Conservation (phyloP, 2,888 invertebrate genomes). For the Taenaris catops region DNA sequence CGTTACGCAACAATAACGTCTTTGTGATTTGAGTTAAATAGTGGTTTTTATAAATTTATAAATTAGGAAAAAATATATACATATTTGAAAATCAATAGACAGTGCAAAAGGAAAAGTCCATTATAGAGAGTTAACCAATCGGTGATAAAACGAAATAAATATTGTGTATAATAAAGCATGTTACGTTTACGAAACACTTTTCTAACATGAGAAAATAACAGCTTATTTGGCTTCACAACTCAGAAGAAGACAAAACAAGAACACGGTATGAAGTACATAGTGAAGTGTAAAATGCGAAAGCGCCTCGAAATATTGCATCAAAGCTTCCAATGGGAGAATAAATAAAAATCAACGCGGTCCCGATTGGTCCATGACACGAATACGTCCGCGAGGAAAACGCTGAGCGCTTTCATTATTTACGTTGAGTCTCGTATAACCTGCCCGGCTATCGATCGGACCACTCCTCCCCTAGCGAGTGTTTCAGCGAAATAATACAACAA, state of each 20-base stretch:
- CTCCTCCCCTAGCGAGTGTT: conserved; percentile 10
- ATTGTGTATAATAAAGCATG: too few species aligned
- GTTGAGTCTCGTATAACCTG: conserved; percentile 28
- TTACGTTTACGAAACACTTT: too few species aligned
- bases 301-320: conserved; percentile 10
- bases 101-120: too few species aligned
- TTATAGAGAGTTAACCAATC: too few species aligned
- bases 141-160: too few species aligned
- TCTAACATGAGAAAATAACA: too few species aligned
- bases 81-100: too few species aligned
- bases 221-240: conserved; percentile 3
- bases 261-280: conserved; percentile 1
- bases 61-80: too few species aligned
- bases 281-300: conserved; percentile 7
- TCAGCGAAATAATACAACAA: conserved; percentile 11
- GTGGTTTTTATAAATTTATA: too few species aligned
- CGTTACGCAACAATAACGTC: too few species aligned
- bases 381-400: conserved; percentile 16
- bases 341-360: conserved; percentile 12
- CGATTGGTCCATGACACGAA: conserved; percentile 20
- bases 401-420: conserved; percentile 65
- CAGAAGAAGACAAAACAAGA: background rate
- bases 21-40: too few species aligned
- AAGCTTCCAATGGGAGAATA: conserved; percentile 5
- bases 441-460: conserved; percentile 12